Conservation (phyloP, 2,888 invertebrate genomes). For the Coelopa pilipes region DNA sequence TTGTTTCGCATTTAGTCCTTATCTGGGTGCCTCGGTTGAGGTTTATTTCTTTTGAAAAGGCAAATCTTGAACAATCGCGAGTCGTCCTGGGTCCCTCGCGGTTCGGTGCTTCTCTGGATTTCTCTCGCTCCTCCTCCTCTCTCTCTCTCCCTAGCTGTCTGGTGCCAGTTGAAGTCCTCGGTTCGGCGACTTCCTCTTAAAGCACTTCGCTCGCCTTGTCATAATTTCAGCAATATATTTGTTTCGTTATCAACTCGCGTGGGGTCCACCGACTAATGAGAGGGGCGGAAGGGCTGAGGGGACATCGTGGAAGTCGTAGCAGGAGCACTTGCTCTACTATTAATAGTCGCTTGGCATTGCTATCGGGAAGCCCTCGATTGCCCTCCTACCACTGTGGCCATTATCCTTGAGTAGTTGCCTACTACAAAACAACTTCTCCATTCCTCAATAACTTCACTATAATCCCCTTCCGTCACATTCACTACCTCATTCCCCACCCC, state of each 20-base stretch:
- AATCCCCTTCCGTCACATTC: too few relatives aligned
- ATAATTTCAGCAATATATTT: not conserved
- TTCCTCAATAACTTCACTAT: too few relatives aligned
- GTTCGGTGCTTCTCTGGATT: constrained; percentile 22
- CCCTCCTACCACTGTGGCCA: too few relatives aligned
- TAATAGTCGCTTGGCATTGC: too few relatives aligned
- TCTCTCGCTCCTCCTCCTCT: not conserved
- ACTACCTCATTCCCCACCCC: too few relatives aligned
- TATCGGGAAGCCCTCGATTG: too few relatives aligned
- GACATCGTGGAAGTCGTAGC: too few relatives aligned
- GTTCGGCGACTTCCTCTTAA: too few relatives aligned
- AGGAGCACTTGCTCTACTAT: too few relatives aligned
- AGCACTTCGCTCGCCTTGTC: not conserved
- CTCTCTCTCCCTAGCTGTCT: not conserved
- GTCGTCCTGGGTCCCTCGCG: not conserved
- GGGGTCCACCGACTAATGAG: not conserved
- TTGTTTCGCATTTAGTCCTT: constrained; percentile 59
- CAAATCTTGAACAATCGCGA: constrained; percentile 43
- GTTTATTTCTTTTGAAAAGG: constrained; percentile 57
- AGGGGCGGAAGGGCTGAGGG: too few relatives aligned
- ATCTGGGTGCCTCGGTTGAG: constrained; percentile 46
- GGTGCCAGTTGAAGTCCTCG: not conserved
- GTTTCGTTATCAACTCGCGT: not conserved
- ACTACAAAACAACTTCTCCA: too few relatives aligned
- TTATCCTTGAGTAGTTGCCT: too few relatives aligned